Conservation (phyloP, 2,888 invertebrate genomes). For the Chloromyia formosa region DNA sequence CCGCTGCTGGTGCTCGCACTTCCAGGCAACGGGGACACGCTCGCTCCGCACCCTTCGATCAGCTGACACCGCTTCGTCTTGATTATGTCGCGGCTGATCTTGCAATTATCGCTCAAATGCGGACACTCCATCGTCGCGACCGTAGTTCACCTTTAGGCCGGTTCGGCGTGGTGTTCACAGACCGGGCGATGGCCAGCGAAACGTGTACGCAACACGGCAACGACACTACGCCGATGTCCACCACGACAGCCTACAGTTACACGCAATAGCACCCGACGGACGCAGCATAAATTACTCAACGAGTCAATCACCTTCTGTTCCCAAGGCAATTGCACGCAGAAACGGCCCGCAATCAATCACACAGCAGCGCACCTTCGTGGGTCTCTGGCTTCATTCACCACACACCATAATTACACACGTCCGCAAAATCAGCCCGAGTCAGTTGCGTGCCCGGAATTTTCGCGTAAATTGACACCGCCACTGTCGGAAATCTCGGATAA, state of each 20-base stretch:
- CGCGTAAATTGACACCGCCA: conserved; percentile 26
- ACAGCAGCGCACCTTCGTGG: not conserved
- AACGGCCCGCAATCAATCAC: not conserved
- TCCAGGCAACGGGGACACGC: not conserved
- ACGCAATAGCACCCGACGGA: conserved; percentile 17
- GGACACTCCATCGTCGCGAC: conserved; percentile 70
- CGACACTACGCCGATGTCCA: not conserved
- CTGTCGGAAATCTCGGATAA: conserved; percentile 10
- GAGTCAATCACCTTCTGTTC: conserved; percentile 36
- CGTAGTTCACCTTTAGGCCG: conserved; percentile 1
- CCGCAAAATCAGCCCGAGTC: not conserved
- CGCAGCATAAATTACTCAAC: conserved; percentile 32
- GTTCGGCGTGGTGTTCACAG: not conserved
- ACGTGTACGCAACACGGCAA: too few relatives aligned
- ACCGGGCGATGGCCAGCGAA: not conserved
- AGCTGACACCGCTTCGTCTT: conserved; percentile 65
- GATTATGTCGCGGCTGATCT: conserved; percentile 66
- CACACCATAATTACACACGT: not conserved
- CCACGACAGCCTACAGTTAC: conserved; percentile 7
- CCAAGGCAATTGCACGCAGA: not conserved
- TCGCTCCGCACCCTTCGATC: conserved; percentile 66
- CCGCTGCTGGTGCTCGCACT: not conserved
- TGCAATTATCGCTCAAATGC: conserved; percentile 74
- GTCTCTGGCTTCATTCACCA: not conserved
- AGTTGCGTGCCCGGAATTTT: not conserved